Evolutionary conservation across 2,888 invertebrate genomes (phyloP).

Genomic region (Abscondita cerata): DNA sequence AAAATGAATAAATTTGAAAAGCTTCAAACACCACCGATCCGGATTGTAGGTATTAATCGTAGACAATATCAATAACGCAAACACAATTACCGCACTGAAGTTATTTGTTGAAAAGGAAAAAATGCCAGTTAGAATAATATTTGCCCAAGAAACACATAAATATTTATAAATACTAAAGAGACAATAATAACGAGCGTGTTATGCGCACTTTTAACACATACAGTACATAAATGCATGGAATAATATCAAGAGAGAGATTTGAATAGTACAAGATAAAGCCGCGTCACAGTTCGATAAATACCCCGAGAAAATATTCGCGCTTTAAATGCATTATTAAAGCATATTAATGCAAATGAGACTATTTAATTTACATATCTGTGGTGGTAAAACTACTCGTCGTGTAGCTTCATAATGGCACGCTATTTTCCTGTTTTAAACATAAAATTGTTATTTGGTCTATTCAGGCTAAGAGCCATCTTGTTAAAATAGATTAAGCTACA

Average conservation of each 20-base stretch:
- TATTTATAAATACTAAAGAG: background rate
- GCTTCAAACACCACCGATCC: too few relatives aligned
- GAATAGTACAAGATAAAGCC: slow-evolving; percentile 11
- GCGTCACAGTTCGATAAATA: slow-evolving; percentile 22
- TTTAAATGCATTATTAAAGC: slow-evolving; percentile 37
- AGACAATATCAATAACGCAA: too few relatives aligned
- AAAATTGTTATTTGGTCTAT: too few relatives aligned
- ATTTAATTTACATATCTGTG: slow-evolving; percentile 31
- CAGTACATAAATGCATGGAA: background rate
- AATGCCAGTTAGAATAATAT: too few relatives aligned
- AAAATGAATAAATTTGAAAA: too few relatives aligned
- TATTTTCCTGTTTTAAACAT: slow-evolving; percentile 8
- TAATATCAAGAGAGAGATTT: background rate
- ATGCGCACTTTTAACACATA: background rate
- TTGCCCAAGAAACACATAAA: background rate
- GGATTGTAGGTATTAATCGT: too few relatives aligned
- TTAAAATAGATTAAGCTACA: too few relatives aligned
- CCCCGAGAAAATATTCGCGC: slow-evolving; percentile 34
- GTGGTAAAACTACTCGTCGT: slow-evolving; percentile 25
- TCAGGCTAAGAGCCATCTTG: too few relatives aligned
- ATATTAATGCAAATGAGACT: slow-evolving; percentile 37
- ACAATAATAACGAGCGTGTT: slow-evolving; percentile 2
- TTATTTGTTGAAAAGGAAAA: too few relatives aligned
- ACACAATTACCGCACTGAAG: too few relatives aligned
- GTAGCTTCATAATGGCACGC: slow-evolving; percentile 11